Base-by-base conservation (phyloP, 1,140 invertebrate genomes). In the Augochlora pura region DNA sequence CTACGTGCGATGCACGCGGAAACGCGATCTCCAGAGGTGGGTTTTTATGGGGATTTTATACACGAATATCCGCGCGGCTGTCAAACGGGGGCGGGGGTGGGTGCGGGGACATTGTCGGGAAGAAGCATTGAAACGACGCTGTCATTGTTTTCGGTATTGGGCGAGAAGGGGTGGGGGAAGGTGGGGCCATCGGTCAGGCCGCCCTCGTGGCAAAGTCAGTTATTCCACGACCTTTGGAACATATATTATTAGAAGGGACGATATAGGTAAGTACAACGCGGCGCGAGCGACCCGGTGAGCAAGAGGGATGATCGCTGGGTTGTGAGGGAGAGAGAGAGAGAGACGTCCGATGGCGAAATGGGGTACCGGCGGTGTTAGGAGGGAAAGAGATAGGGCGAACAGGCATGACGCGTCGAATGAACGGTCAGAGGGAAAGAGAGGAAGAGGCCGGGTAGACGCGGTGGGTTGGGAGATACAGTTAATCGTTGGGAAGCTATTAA, bases 401-500 rank as follows among this genome's bases (percentile, higher is more conserved):
- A 69, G 49, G 38, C 39, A 65, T 46, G 64, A 54, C 42, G 68
- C 68, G 59, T 54, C 71, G 80, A 62, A 80, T 83, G 77, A 83
- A 83, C 52, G 67, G 46, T 57, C 70, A 52, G 62, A 46, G 68
- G 52, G 18, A 67, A 64, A 73, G 76, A 85, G 74, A 81, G 65
- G 75, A 23, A 60, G 46, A 67, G 54, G 39, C 6, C n/a, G 39
- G 49, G 64, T 46, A 70, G 49, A 69, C 68, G 14, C 6, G 64
- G 21, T 54, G 70, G 82, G 71, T 64, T 82, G 85, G 86, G 89
- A 86, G 87, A 88, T 90, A 91, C 90, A 88, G 89, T 93, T 93
- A 92, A 93, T 92, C 91, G 92, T 92, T 91, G 89, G 88, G 80
- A 90, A 90, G 91, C 91, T 92, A 92, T 93, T 92, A 93, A 93